Percentiles rank a stretch among this genome's conserved stretches.
phyloP scores from a whole-genome alignment of 2,113 vertebrate genomes.

The Nipponia nippon region DNA sequence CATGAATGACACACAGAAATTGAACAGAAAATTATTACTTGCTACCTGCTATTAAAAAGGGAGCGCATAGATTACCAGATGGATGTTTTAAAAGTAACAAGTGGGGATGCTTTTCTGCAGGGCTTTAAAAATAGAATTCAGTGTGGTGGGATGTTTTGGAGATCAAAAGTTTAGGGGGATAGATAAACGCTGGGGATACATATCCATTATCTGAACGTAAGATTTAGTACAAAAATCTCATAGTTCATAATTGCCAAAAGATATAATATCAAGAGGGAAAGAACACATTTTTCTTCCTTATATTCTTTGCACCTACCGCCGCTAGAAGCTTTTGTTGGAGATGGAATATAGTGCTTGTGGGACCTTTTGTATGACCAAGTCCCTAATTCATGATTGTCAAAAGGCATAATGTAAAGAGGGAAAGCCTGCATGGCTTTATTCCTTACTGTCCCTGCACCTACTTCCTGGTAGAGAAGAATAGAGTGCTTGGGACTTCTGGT shows the following conservation, averaged over 20 bases:
- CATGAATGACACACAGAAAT: background rate
- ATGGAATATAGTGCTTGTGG: background rate
- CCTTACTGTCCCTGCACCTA: background rate
- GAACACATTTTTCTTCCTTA: background rate
- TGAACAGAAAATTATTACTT: background rate
- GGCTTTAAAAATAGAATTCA: background rate
- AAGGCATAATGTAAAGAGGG: background rate
- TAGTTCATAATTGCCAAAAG: background rate
- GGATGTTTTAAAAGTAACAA: background rate
- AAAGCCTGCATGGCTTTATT: background rate
- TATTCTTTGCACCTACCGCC: background rate
- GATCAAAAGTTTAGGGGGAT: background rate
- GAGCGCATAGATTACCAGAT: background rate
- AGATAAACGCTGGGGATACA: background rate
- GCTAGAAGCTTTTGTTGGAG: background rate
- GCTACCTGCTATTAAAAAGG: background rate
- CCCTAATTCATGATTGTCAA: background rate
- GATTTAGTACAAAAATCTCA: background rate
- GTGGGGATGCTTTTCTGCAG: background rate
- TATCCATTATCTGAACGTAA: background rate
- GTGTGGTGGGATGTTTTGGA: background rate
- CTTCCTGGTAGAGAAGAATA: background rate
- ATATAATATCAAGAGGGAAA: background rate
- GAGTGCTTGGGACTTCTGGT: background rate
- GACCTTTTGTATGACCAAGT: background rate